Percentiles rank a stretch among this genome's conserved stretches.
phyloP scores from a whole-genome alignment of 2,797 vertebrate species.

The Lycodopsis pacificus region DNA sequence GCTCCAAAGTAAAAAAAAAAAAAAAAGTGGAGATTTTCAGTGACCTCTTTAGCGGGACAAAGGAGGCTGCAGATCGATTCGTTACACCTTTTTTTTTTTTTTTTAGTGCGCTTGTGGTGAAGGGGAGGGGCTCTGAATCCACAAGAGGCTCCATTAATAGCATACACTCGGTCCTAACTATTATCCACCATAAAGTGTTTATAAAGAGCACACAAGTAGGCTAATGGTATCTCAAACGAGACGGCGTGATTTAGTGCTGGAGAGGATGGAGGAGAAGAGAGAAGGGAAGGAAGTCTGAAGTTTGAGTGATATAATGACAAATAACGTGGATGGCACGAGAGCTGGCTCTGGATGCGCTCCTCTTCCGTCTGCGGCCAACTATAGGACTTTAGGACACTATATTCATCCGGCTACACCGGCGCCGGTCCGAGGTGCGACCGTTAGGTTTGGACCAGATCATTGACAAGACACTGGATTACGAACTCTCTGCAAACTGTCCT shows the following conservation, averaged over 20 bases:
- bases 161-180: slow-evolving; percentile 74
- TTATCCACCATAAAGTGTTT: slow-evolving; percentile 80
- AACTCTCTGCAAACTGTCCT: slow-evolving; percentile 39
- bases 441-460: slow-evolving; percentile 25
- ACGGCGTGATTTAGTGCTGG: slow-evolving; percentile 8
- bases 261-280: neutral
- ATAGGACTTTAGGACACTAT: slow-evolving; percentile 37
- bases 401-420: neutral
- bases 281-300: neutral
- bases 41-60: slow-evolving; percentile 79
- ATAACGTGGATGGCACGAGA: slow-evolving; percentile 45
- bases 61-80: slow-evolving; percentile 92
- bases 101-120: slow-evolving; percentile 89
- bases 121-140: slow-evolving; percentile 92
- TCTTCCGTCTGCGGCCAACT: slow-evolving; percentile 12
- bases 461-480: slow-evolving; percentile 56
- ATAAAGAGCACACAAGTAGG: slow-evolving; percentile 72
- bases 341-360: slow-evolving; percentile 28
- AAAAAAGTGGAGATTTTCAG: slow-evolving; percentile 48
- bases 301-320: slow-evolving; percentile 25
- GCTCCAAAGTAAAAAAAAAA: slow-evolving; percentile 41
- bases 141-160: slow-evolving; percentile 78
- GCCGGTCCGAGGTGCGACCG: slow-evolving; percentile 3
- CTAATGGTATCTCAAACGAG: slow-evolving; percentile 65
- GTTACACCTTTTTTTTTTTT: slow-evolving; percentile 89